These are phyloP conservation scores for Budorcas taxicolor DNA, from an alignment of 2,113 vertebrate genomes.

Conservation along the genomic window DNA sequence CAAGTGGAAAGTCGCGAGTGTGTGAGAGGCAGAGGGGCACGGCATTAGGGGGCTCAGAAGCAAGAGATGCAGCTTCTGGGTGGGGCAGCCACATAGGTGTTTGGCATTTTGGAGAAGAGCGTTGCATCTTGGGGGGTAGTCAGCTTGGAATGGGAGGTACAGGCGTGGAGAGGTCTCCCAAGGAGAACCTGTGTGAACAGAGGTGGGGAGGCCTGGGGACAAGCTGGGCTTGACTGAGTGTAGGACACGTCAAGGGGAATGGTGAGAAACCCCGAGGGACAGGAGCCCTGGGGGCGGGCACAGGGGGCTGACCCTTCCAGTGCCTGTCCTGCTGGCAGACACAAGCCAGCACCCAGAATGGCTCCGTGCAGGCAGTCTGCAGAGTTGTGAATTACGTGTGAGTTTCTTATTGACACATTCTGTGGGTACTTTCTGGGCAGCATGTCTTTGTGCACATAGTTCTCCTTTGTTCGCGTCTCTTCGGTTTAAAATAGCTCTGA, in stretches of 20 bases:
- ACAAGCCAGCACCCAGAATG: neutral
- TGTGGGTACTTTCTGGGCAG: neutral
- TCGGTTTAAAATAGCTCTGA: neutral
- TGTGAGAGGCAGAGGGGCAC: neutral
- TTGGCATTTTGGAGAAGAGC: neutral
- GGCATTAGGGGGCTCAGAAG: neutral
- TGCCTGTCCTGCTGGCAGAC: neutral
- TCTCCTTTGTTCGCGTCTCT: neutral
- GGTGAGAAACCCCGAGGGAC: neutral
- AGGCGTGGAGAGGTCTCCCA: neutral
- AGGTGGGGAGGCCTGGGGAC: neutral
- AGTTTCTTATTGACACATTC: neutral
- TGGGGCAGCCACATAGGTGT: rapidly evolving
- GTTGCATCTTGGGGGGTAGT: neutral
- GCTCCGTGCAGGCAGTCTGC: neutral
- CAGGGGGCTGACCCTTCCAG: neutral
- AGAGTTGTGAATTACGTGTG: neutral
- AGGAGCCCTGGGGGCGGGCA: neutral
- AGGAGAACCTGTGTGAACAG: neutral
- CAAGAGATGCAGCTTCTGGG: too few relatives aligned
- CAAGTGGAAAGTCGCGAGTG: neutral
- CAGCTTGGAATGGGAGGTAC: neutral
- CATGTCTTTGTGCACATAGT: neutral
- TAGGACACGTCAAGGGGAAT: neutral
- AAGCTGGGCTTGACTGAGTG: neutral